phyloP scores from a whole-genome alignment of 2,797 vertebrate genomes.

The Iguana delicatissima region DNA sequence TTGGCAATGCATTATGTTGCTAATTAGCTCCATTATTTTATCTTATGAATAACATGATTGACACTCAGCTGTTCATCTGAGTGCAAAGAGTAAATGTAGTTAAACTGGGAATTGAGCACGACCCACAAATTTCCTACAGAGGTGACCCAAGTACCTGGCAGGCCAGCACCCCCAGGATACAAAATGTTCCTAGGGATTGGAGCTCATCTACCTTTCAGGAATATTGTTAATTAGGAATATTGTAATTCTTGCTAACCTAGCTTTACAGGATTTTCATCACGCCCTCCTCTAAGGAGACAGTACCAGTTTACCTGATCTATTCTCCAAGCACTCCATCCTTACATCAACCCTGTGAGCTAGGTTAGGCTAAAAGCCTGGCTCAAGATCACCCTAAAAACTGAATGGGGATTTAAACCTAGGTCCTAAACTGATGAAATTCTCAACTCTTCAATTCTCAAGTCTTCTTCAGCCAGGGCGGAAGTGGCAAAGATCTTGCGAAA shows the following conservation, averaged over 20 bases:
- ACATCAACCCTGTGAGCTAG: background rate
- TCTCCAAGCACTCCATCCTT: background rate
- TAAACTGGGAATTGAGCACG: background rate
- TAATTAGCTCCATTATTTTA: conserved; percentile 34
- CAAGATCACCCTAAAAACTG: background rate
- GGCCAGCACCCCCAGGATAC: background rate
- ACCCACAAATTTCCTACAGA: background rate
- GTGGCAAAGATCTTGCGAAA: background rate
- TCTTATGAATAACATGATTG: fast-evolving
- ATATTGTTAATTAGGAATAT: no score
- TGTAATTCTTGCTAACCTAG: background rate
- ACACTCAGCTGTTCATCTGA: background rate
- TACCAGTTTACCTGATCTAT: background rate
- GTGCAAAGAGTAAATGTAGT: background rate
- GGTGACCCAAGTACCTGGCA: background rate
- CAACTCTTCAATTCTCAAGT: no score
- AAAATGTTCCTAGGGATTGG: background rate
- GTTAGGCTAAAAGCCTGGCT: background rate
- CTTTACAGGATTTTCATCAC: background rate
- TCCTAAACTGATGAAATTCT: no score
- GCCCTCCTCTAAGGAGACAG: background rate
- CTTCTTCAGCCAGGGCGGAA: background rate
- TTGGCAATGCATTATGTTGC: background rate
- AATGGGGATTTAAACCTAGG: no score
- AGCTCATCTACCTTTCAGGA: background rate